Base-by-base conservation (phyloP, 2,797 vertebrate genomes). In the Moxostoma hubbsi region DNA sequence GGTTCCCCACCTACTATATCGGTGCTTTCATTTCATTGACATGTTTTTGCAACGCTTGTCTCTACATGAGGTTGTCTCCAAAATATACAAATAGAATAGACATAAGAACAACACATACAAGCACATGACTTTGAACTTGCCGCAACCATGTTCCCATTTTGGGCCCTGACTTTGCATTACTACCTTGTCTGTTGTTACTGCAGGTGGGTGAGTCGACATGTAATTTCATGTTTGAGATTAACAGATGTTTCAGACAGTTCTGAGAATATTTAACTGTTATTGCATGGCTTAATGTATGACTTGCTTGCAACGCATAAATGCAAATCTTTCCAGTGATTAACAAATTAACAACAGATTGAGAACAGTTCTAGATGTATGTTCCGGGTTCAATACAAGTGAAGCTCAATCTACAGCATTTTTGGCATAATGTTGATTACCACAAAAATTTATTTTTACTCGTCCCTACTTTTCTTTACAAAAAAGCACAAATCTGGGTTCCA, bases 1-100 rank as follows among this genome's bases (percentile, higher is more conserved):
- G 59, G 74, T 78, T 78, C 82, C 87, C 85, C 83, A 86, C 83
- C 65, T 81, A 64, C 9, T 85, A 50, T 82, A 85, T 82, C 59
- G 85, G 66, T 87, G 57, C 12, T 7, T 72, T 67, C 54, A 61
- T 67, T 15, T 71, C 76, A 53, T 65, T 81, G 75, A 80, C 70
- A 62, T 77, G 77, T 72, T 75, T 64, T 71, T 50, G 49, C 69
- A 61, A 2, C 61, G 68, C 72, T 80, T 82, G 82, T 75, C 77
- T 69, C 69, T 82, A 73, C 82, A 77, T 15, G 73, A 74, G 61
- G 49, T 24, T 13, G 36, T 69, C 58, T 80, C 54, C 49, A 68
- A 51, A 74, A 76, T 73, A 75, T 58, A 73, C 64, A 69, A 24
- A 46, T 71, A 64, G 61, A 70, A 71, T 47, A 67, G 57, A 61